These are phyloP conservation scores for Polyploca ridens DNA, from an alignment of 2,888 invertebrate genomes.

Conservation along the genomic window DNA sequence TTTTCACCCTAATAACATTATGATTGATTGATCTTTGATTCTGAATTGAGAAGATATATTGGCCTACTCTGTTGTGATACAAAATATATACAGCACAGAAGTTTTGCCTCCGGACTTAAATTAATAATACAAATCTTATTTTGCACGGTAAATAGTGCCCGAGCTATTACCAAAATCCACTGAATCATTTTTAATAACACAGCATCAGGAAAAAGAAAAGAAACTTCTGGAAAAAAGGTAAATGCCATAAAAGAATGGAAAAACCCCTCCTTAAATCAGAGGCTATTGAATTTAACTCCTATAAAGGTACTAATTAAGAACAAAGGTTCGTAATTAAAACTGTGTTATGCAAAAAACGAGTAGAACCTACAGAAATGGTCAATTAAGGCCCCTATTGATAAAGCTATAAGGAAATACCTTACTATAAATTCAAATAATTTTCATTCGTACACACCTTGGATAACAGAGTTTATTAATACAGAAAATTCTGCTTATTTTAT, in stretches of 20 bases:
- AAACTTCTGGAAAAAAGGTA: too few relatives aligned
- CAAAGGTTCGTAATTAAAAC: not conserved
- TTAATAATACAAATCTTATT: too few relatives aligned
- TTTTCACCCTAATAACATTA: slow-evolving; percentile 30
- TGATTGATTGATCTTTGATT: slow-evolving; percentile 31
- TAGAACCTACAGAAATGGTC: not conserved
- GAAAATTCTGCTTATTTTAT: too few relatives aligned
- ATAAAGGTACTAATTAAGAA: not conserved
- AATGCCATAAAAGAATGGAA: too few relatives aligned
- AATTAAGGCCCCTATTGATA: not conserved
- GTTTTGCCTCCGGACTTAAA: too few relatives aligned
- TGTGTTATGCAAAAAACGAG: not conserved
- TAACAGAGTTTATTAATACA: too few relatives aligned
- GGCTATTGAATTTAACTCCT: not conserved
- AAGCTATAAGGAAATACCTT: not conserved
- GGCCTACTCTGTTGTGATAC: not conserved
- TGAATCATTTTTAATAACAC: too few relatives aligned
- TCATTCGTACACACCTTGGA: not conserved
- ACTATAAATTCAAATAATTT: not conserved
- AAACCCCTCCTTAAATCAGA: too few relatives aligned
- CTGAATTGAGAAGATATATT: not conserved
- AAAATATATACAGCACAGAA: not conserved
- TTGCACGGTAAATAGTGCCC: too few relatives aligned
- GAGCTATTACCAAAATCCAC: too few relatives aligned
- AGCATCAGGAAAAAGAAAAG: too few relatives aligned